These are phyloP conservation scores for Euphonia xanthogaster DNA, from an alignment of 2,797 vertebrate species.

Conservation along the genomic window DNA sequence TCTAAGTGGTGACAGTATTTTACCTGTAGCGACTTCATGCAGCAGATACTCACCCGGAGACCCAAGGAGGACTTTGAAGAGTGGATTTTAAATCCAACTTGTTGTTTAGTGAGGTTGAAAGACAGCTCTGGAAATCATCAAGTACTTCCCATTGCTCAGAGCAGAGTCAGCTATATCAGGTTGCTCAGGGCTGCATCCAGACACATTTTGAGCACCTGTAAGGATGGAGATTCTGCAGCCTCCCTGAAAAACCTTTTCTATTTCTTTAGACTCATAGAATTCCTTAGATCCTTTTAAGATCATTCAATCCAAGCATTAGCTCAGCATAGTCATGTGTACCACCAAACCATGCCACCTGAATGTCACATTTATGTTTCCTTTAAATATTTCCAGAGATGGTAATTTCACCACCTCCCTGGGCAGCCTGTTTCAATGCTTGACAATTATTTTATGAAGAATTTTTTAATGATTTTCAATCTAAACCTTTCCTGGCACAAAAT, in stretches of 20 bases:
- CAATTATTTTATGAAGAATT: background rate
- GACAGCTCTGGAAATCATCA: background rate
- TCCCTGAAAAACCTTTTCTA: background rate
- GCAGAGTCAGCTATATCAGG: background rate
- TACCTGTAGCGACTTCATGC: background rate
- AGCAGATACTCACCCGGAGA: background rate
- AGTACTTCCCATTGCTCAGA: background rate
- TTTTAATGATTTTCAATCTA: background rate
- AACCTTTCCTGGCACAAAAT: background rate
- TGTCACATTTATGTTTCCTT: background rate
- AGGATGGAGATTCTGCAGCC: background rate
- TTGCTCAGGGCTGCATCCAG: background rate
- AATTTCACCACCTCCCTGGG: background rate
- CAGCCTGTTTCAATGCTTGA: background rate
- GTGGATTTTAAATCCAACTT: background rate
- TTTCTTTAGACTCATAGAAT: background rate
- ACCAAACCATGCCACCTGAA: background rate
- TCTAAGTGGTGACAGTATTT: background rate
- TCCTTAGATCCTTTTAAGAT: background rate
- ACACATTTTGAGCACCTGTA: background rate
- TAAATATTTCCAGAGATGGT: background rate
- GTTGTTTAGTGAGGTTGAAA: background rate
- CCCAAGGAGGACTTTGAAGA: background rate
- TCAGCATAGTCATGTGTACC: background rate
- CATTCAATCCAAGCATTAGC: background rate